Conservation (phyloP, 2,888 invertebrate species). For the Bimastos eiseni region DNA sequence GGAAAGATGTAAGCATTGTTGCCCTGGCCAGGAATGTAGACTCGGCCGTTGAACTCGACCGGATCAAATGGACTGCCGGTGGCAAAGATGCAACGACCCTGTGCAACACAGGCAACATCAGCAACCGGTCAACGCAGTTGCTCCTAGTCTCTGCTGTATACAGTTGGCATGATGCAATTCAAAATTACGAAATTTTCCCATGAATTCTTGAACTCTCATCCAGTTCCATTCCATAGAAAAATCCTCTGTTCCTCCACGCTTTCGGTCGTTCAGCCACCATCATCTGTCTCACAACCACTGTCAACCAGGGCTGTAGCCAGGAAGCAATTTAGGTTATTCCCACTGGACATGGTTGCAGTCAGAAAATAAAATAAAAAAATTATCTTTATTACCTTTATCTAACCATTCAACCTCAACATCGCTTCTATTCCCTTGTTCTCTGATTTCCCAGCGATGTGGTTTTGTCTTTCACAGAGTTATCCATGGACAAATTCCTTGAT, state of each 20-base stretch:
- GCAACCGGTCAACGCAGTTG: not conserved
- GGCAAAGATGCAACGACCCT: slow-evolving; percentile 92
- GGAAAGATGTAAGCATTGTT: slow-evolving; percentile 69
- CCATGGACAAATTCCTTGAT: no score
- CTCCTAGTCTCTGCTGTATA: not conserved
- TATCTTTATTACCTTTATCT: not conserved
- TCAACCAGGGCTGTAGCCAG: no score
- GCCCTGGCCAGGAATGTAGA: slow-evolving; percentile 89
- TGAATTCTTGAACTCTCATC: not conserved
- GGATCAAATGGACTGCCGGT: slow-evolving; percentile 95
- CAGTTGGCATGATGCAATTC: not conserved
- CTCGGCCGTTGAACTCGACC: slow-evolving; percentile 77
- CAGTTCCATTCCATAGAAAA: not conserved
- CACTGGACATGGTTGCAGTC: no score
- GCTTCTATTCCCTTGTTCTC: not conserved
- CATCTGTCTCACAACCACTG: not conserved
- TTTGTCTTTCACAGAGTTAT: no score
- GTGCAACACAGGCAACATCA: not conserved
- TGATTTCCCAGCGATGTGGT: no score
- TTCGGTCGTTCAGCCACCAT: not conserved
- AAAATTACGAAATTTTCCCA: not conserved
- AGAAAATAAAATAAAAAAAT: no score
- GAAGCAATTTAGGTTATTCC: no score
- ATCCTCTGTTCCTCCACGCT: not conserved
- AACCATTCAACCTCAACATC: not conserved